These are phyloP conservation scores for Leucania comma DNA, from an alignment of 2,888 invertebrate genomes.

Conservation along the genomic window DNA sequence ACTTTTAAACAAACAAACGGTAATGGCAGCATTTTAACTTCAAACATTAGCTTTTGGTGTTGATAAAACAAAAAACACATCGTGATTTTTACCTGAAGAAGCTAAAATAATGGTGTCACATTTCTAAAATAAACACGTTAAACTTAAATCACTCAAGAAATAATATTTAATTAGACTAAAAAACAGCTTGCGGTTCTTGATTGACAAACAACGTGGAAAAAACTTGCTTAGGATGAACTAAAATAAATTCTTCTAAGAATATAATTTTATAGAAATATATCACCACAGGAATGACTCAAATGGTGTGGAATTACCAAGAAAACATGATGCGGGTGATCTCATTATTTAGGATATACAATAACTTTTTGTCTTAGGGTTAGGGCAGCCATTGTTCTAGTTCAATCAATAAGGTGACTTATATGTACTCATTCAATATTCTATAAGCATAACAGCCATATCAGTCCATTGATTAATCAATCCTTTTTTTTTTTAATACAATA, in stretches of 20 bases:
- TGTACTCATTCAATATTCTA: background rate
- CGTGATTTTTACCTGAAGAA: constrained; percentile 4
- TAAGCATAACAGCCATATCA: background rate
- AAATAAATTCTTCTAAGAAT: constrained; percentile 50
- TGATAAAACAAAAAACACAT: constrained; percentile 17
- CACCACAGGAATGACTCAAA: constrained; percentile 71
- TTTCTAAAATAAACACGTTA: background rate
- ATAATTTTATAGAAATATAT: constrained; percentile 42
- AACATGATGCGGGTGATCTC: constrained; percentile 82
- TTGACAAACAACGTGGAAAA: constrained; percentile 31
- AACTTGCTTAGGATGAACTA: constrained; percentile 13
- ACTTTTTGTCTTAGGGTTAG: constrained; percentile 44
- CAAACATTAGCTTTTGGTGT: constrained; percentile 20
- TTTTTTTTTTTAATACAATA: background rate
- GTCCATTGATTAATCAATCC: background rate
- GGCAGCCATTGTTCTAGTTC: constrained; percentile 29
- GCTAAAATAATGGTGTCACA: constrained; percentile 16
- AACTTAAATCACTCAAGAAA: constrained; percentile 7
- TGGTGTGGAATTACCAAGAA: constrained; percentile 74
- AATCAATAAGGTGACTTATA: constrained; percentile 29
- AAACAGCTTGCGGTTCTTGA: constrained; percentile 29
- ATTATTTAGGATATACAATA: constrained; percentile 67
- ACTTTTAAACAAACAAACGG: constrained; percentile 37
- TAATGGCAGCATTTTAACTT: constrained; percentile 20
- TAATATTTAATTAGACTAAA: constrained; percentile 32